Conservation (phyloP, 1,140 invertebrate species). For the Euwallacea similis region DNA sequence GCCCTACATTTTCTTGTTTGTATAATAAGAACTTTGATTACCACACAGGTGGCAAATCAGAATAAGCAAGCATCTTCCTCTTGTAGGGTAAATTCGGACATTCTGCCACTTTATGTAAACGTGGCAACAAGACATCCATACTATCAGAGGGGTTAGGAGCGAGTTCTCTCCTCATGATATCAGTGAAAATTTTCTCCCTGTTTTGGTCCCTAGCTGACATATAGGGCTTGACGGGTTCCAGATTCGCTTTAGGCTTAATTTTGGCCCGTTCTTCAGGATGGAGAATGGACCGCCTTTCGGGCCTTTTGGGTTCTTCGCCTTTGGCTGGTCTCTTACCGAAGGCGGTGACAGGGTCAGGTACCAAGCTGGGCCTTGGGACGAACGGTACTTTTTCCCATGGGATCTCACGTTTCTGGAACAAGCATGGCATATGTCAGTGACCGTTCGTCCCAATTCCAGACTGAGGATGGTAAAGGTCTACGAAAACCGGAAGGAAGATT, state of each 20-base stretch:
- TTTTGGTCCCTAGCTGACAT: slow-evolving; percentile 65
- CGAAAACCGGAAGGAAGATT: not conserved
- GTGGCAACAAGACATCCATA: slow-evolving; percentile 64
- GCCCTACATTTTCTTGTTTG: too few relatives aligned
- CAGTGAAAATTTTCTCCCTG: slow-evolving; percentile 59
- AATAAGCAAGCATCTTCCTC: slow-evolving; percentile 43
- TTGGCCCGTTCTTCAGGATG: slow-evolving; percentile 56
- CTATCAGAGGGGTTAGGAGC: slow-evolving; percentile 60
- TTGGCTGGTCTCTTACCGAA: slow-evolving; percentile 65
- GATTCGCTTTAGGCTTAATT: slow-evolving; percentile 60
- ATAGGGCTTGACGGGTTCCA: slow-evolving; percentile 64
- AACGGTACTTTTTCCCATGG: slow-evolving; percentile 84
- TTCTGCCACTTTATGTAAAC: slow-evolving; percentile 57
- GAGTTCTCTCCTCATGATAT: slow-evolving; percentile 53
- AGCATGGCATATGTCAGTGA: slow-evolving; percentile 46
- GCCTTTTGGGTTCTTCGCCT: slow-evolving; percentile 34
- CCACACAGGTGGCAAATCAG: slow-evolving; percentile 44
- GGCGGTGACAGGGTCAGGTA: slow-evolving; percentile 78
- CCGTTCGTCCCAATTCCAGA: slow-evolving; percentile 41
- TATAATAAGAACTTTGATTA: slow-evolving; percentile 12
- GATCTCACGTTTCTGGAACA: slow-evolving; percentile 73
- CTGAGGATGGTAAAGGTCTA: not conserved
- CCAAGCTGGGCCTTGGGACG: slow-evolving; percentile 77
- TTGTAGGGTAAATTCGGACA: slow-evolving; percentile 51
- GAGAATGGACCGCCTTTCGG: slow-evolving; percentile 42